Conservation (phyloP, 1,140 invertebrate genomes). For the Bombus picipes region DNA sequence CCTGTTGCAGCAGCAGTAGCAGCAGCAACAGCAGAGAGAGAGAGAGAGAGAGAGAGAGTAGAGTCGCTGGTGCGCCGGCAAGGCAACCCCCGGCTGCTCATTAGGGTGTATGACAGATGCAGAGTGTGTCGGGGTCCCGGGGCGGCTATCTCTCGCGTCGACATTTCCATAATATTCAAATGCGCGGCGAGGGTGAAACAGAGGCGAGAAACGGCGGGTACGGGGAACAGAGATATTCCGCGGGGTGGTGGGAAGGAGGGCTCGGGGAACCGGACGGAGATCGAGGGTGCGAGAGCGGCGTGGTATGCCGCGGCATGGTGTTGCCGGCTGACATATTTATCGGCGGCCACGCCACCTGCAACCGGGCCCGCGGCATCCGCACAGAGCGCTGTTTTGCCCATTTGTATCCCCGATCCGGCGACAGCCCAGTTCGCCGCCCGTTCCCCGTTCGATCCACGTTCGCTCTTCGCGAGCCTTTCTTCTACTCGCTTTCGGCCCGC, state of each 20-base stretch:
- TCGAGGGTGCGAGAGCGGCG: constrained; percentile 60
- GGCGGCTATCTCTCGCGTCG: constrained; percentile 53
- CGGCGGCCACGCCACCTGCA: constrained; percentile 80
- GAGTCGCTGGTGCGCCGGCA: too few relatives aligned
- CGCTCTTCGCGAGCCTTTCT: constrained; percentile 29
- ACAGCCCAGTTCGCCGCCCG: constrained; percentile 69
- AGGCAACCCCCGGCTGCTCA: constrained; percentile 61
- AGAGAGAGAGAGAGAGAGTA: too few relatives aligned
- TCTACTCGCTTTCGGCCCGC: constrained; percentile 29
- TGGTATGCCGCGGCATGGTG: constrained; percentile 72
- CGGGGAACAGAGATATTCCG: constrained; percentile 50
- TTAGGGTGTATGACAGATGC: constrained; percentile 76
- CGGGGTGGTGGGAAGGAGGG: constrained; percentile 14
- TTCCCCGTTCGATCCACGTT: constrained; percentile 24
- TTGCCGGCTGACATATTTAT: constrained; percentile 81
- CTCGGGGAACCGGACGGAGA: constrained; percentile 52
- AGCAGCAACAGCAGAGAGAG: too few relatives aligned
- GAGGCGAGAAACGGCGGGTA: constrained; percentile 28
- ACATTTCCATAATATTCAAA: constrained; percentile 76
- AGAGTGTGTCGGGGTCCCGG: constrained; percentile 6
- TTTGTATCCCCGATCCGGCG: constrained; percentile 70
- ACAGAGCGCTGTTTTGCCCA: constrained; percentile 73
- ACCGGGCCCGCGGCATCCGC: constrained; percentile 76
- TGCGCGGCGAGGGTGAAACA: constrained; percentile 59
- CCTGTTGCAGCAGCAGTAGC: constrained; percentile 51